Conservation (phyloP, 1,140 invertebrate genomes). For the Macrocentrus cingulum region DNA sequence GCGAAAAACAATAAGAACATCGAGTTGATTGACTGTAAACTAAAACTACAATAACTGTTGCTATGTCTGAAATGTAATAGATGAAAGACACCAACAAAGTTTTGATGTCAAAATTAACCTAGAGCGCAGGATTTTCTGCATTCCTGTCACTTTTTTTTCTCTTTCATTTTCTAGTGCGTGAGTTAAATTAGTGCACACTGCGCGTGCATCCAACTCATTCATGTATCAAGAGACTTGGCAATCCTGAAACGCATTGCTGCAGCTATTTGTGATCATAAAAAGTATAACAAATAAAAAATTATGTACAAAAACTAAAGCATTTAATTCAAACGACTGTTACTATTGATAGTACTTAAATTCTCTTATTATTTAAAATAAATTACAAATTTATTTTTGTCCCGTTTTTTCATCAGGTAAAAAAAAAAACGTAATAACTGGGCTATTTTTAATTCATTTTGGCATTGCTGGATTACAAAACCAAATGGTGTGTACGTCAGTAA, state of each 20-base stretch:
- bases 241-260: slow-evolving; percentile 45
- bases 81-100: slow-evolving; percentile 6
- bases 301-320: no score
- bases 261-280: slow-evolving; percentile 45
- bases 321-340: no score
- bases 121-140: neutral
- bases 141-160: slow-evolving; percentile 1
- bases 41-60: neutral
- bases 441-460: no score
- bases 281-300: slow-evolving; percentile 8
- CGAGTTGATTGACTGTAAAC: no score
- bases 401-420: neutral
- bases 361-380: no score
- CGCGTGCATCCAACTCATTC: slow-evolving; percentile 48
- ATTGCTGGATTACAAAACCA: no score
- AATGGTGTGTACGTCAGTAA: no score
- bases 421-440: neutral
- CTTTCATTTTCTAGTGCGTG: neutral
- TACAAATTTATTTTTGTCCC: no score
- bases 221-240: slow-evolving; percentile 48
- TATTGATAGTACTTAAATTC: no score
- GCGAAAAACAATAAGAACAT: slow-evolving; percentile 21
- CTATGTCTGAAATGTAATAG: neutral
- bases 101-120: neutral
- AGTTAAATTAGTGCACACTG: slow-evolving; percentile 51